Evolutionary conservation across 2,113 vertebrate species (phyloP).

Genomic region (Pungitius pungitius): DNA sequence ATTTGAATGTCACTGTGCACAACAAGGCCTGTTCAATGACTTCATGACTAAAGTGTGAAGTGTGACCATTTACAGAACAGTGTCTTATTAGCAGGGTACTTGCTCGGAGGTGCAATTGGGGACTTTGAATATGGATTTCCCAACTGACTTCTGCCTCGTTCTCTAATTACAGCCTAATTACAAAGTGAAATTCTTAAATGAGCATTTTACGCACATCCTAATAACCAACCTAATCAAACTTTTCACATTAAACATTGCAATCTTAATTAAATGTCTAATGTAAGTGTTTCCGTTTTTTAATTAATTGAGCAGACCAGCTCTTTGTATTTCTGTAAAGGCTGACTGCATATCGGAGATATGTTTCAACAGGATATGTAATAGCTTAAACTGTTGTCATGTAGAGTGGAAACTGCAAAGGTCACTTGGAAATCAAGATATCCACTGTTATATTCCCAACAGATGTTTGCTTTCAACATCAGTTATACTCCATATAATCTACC

Average conservation of each 20-base stretch:
- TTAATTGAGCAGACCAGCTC: slow-evolving; percentile 7
- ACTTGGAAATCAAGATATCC: slow-evolving; percentile 20
- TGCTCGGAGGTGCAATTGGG: slow-evolving; percentile 49
- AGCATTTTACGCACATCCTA: slow-evolving; percentile 58
- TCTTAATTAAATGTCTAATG: slow-evolving; percentile 64
- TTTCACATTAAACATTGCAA: slow-evolving; percentile 57
- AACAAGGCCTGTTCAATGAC: slow-evolving; percentile 9
- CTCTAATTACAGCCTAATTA: slow-evolving; percentile 73
- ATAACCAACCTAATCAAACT: slow-evolving; percentile 70
- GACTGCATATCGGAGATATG: slow-evolving; percentile 23
- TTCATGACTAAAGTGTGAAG: slow-evolving; percentile 25
- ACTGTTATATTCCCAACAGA: background rate
- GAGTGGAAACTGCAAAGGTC: slow-evolving; percentile 21
- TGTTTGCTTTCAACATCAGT: background rate
- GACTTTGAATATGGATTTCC: slow-evolving; percentile 71
- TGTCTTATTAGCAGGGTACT: slow-evolving; percentile 58
- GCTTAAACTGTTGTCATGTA: background rate
- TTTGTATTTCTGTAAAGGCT: slow-evolving; percentile 19
- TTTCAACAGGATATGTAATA: background rate
- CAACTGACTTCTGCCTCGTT: slow-evolving; percentile 72
- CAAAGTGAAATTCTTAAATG: slow-evolving; percentile 67
- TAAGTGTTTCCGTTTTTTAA: slow-evolving; percentile 34
- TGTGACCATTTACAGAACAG: slow-evolving; percentile 30
- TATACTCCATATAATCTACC: slow-evolving; percentile 3
- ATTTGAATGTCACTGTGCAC: slow-evolving; percentile 4